Base-by-base conservation (phyloP, 1,140 invertebrate genomes). In the Conus ventricosus region DNA sequence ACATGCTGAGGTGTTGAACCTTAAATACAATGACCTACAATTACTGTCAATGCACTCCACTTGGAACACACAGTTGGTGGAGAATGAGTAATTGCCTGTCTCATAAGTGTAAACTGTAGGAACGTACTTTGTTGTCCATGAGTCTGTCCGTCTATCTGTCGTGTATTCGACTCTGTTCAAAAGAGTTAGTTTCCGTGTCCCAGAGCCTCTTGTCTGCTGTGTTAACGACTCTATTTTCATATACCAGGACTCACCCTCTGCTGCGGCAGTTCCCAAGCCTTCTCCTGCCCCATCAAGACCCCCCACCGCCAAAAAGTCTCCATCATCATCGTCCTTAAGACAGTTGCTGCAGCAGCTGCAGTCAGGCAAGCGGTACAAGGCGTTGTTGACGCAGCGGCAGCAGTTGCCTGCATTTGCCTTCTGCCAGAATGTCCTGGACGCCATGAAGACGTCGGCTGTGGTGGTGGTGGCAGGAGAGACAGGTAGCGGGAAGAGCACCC, bases 401-500 rank as follows among this genome's bases (percentile, higher is more conserved):
- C 54, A 89, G 53, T 88, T 95, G 13, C 94, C 94, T 20, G 94
- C 94, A 15, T 94, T 89, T 83, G 85, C 92, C 80, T 89, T 54
- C 51, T 60, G 78, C 57, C 87, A n/a, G 25, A 39, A 63, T 7
- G n/a, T 88, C 13, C 57, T 88, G 87, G 81, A 88, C 13, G 20
- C 27, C 1, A 27, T 83, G 4, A 23, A 17, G 8, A 63, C 63
- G 54, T 60, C 78, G 54, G 96, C 97, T 86, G 97, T 99, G 89
- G 96, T 99, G 0, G 97, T 99, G 91, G 96, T 99, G 55, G 98
- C 98, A 91, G 99, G 98, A 92, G 98, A 98, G 96, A 99, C 98
- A 71, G 98, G 97, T 67, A 97, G 97, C 94, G 98, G 99, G 85
- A 99, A 99, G 96, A 99, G 99, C 6, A 99, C 99, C 0, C 99